Evolutionary conservation across 1,140 invertebrate species (phyloP).

Genomic region (Drosophila baimaii): DNA sequence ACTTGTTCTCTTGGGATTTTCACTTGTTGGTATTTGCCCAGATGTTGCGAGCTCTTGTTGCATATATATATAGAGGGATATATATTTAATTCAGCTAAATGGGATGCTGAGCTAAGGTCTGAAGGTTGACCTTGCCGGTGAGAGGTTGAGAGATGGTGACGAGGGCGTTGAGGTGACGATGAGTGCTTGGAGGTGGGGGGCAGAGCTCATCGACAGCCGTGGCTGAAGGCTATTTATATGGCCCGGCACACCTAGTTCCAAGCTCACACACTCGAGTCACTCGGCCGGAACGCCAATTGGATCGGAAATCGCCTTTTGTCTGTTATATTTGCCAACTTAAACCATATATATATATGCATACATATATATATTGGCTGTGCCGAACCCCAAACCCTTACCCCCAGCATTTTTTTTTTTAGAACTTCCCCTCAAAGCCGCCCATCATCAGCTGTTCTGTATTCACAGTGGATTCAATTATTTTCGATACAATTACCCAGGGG

Average conservation of each 20-base stretch:
- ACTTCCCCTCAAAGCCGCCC: conserved; percentile 13
- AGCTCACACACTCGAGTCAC: conserved; percentile 48
- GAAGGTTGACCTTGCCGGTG: conserved; percentile 47
- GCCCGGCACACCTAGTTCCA: conserved; percentile 55
- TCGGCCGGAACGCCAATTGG: conserved; percentile 61
- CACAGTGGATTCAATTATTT: conserved; percentile 58
- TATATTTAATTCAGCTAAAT: conserved; percentile 19
- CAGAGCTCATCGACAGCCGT: conserved; percentile 42
- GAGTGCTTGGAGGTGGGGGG: conserved; percentile 13
- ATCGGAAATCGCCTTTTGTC: conserved; percentile 70
- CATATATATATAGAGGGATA: conserved; percentile 2
- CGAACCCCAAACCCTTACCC: neutral
- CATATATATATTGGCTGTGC: conserved; percentile 5
- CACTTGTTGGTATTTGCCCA: conserved; percentile 56
- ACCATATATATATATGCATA: neutral
- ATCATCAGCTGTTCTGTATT: conserved; percentile 68
- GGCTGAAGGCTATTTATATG: conserved; percentile 37
- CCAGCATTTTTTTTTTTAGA: neutral
- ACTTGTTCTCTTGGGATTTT: conserved; percentile 26
- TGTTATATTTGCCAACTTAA: conserved; percentile 32
- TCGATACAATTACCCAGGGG: conserved; percentile 30
- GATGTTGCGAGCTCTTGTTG: conserved; percentile 28
- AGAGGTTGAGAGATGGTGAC: conserved; percentile 13
- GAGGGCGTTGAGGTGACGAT: conserved; percentile 7
- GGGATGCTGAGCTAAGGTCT: conserved; percentile 34